These are phyloP conservation scores for Indicator indicator DNA, from an alignment of 2,113 vertebrate genomes.

Conservation along the genomic window DNA sequence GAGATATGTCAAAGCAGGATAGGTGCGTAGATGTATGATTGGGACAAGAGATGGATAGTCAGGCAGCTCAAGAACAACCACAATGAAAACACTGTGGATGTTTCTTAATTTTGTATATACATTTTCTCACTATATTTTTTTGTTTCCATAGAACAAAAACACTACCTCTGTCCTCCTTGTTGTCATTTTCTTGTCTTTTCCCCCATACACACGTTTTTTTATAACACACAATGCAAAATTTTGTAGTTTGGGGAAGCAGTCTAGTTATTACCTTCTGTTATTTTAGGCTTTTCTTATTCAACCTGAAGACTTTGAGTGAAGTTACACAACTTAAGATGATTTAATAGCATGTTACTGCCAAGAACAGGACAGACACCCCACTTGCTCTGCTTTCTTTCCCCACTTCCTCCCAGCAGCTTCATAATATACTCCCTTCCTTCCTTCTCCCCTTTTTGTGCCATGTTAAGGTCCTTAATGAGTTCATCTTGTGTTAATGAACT, in stretches of 20 bases:
- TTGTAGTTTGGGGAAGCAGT: background rate
- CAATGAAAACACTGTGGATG: background rate
- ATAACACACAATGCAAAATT: background rate
- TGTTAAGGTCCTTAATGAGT: background rate
- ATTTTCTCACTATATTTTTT: fast-evolving
- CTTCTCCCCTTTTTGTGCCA: background rate
- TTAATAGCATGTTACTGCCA: constrained; percentile 61
- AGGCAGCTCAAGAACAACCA: background rate
- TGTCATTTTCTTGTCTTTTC: background rate
- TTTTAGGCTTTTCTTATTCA: constrained; percentile 41
- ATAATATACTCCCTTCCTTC: background rate
- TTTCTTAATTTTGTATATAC: background rate
- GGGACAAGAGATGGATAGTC: background rate
- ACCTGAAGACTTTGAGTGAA: constrained; percentile 41
- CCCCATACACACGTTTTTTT: background rate
- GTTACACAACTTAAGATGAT: constrained; percentile 63
- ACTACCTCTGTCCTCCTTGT: background rate
- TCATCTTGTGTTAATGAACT: constrained; percentile 18
- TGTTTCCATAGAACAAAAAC: background rate
- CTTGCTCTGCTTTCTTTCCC: constrained; percentile 41
- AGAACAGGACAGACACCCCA: constrained; percentile 55
- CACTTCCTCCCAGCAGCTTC: constrained; percentile 7
- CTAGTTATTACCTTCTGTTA: constrained; percentile 49
- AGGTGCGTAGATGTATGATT: background rate
- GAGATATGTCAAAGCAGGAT: background rate